Percentiles rank a stretch among this genome's conserved stretches.
phyloP scores from a whole-genome alignment of 1,140 invertebrate species.

The Brachystomella parvula region DNA sequence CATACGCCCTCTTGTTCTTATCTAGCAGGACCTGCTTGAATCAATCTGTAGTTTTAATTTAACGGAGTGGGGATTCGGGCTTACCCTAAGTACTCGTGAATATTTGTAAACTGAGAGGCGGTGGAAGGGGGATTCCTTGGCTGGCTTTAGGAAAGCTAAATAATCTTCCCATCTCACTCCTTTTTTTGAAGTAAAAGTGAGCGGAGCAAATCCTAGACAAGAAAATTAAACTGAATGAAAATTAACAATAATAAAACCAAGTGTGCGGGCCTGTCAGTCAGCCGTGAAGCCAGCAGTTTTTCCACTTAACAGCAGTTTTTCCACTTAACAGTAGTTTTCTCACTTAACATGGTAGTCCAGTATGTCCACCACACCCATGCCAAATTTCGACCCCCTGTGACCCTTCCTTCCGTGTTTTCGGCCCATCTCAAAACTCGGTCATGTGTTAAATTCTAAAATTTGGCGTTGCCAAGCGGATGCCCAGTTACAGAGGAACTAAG shows the following conservation, averaged over 20 bases:
- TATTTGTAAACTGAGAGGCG: slow-evolving; percentile 6
- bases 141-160: slow-evolving; percentile 1
- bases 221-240: not conserved
- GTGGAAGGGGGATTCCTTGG: slow-evolving; percentile 2
- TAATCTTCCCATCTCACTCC: slow-evolving; percentile 11
- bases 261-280: too few species aligned
- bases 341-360: too few species aligned
- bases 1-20: not conserved
- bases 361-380: too few species aligned
- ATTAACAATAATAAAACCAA: not conserved
- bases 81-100: not conserved
- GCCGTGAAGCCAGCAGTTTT: too few species aligned
- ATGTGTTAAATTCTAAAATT: too few species aligned
- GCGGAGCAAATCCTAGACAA: slow-evolving; percentile 3
- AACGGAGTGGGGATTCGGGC: not conserved
- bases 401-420: too few species aligned
- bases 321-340: too few species aligned
- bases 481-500: too few species aligned
- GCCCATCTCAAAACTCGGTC: too few species aligned
- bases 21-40: not conserved
- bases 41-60: not conserved
- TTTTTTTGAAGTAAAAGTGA: not conserved
- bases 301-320: too few species aligned
- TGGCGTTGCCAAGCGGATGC: too few species aligned
- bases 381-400: too few species aligned